A percentile compares a stretch with the other conserved stretches of the same genome.
These are phyloP conservation scores for Trachymyrmex septentrionalis DNA, from an alignment of 1,140 invertebrate genomes.

Conservation along the genomic window DNA sequence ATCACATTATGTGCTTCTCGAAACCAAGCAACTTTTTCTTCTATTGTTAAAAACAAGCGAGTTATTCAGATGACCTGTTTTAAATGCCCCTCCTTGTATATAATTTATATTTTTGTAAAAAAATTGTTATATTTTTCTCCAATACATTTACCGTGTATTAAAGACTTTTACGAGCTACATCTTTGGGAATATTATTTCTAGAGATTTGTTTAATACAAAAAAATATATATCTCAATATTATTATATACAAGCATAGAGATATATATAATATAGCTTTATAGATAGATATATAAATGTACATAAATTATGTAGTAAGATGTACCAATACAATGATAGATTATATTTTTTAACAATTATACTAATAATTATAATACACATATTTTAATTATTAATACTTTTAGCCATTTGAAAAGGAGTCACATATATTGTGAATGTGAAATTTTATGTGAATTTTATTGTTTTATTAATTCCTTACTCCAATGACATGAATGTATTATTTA, in stretches of 20 bases:
- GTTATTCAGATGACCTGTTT: too few species aligned
- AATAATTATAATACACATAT: constrained; percentile 30
- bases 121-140: constrained; percentile 7
- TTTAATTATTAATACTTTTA: constrained; percentile 39
- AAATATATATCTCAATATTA: constrained; percentile 56
- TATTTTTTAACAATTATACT: constrained; percentile 40
- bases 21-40: too few species aligned
- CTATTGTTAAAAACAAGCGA: too few species aligned
- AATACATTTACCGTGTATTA: constrained; percentile 59
- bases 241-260: constrained; percentile 65
- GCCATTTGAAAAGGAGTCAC: not conserved
- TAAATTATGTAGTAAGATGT: constrained; percentile 65
- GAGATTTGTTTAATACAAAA: constrained; percentile 14
- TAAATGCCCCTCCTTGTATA: too few species aligned
- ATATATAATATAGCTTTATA: constrained; percentile 47
- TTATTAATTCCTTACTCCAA: not conserved
- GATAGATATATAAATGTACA: constrained; percentile 61
- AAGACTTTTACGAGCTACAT: constrained; percentile 39
- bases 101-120: not conserved
- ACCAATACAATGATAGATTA: constrained; percentile 72
- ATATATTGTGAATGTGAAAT: constrained; percentile 4
- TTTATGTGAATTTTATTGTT: constrained; percentile 25
- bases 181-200: constrained; percentile 37
- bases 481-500: constrained; percentile 28
- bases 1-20: too few species aligned